Evolutionary conservation across 1,140 invertebrate genomes (phyloP), one percentile per base, ranked within the genome.

Genomic region (Ceratina australensis): DNA sequence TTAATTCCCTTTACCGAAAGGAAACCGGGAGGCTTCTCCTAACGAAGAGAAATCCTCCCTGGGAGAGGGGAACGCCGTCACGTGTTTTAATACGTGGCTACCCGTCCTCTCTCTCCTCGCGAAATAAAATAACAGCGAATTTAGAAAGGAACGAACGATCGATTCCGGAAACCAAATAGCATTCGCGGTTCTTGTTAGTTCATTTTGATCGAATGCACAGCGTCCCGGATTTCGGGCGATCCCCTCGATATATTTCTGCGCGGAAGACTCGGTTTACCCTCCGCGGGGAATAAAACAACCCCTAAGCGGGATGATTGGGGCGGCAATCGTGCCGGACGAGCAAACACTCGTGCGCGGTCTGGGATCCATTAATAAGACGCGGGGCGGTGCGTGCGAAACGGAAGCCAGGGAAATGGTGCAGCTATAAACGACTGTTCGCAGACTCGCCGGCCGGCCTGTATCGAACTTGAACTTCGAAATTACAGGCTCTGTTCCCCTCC

Each of bases 301-400:
- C 65, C 24, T 24, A 49, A 7, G 63, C 42, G 7, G 63, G 47
- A 15, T 3, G 8, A n/a, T n/a, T 16, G 4, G 4, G 4, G 50
- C 16, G 12, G 22, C 64, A 50, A 66, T 66, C 24, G 42, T 52
- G 10, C 47, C 22, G 65, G 65, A 26, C 26, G 65, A 68, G 65
- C 50, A 54, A 68, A 54, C 65, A 26, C 49, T 68, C 49, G 65
- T 68, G 54, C 49, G 18, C 26, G 18, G 54, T 47, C 33, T 0
- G 61, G 67, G 64, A 84, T 82, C 49, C 73, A 84, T 84, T 83
- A 82, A 82, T 80, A 84, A 82, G 54, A 72, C 18, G 67, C 16
- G 66, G 33, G 52, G 54, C 20, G 49, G 65, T 52, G 65, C 65
- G 65, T 67, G 65, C 22, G n/a, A 52, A 50, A 47, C 20, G 24